Evolutionary conservation across 2,113 vertebrate species (phyloP).

Genomic region (Lota lota): DNA sequence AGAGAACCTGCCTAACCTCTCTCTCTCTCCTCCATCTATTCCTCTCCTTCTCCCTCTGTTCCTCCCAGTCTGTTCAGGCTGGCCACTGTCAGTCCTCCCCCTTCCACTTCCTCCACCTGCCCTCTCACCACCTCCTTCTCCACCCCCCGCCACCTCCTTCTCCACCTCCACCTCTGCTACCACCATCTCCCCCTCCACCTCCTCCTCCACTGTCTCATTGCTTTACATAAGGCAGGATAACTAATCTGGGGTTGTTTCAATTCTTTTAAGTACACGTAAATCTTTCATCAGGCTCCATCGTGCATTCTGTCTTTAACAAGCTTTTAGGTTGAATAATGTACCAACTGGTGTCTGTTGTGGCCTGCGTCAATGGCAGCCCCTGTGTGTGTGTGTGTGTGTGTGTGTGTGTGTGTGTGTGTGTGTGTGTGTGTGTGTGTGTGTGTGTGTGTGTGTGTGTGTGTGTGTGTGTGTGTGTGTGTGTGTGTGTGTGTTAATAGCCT

Average conservation of each 20-base stretch:
- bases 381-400: no score
- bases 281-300: not conserved
- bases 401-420: not conserved
- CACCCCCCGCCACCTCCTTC: no score
- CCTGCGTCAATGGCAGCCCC: not conserved
- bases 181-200: not conserved
- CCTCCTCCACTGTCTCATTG: not conserved
- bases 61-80: no score
- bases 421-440: not conserved
- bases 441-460: conserved; percentile 40
- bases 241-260: not conserved
- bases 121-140: no score
- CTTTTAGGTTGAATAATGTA: conserved; percentile 1
- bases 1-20: no score
- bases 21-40: no score
- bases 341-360: not conserved
- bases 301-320: not conserved
- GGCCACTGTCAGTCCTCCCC: no score
- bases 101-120: no score
- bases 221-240: not conserved
- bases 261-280: not conserved
- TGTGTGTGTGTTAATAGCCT: conserved; percentile 27
- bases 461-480: conserved; percentile 31
- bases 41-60: no score
- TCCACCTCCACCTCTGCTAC: no score